Conservation (phyloP, 2,888 invertebrate genomes). For the Pseudococcus longispinus region DNA sequence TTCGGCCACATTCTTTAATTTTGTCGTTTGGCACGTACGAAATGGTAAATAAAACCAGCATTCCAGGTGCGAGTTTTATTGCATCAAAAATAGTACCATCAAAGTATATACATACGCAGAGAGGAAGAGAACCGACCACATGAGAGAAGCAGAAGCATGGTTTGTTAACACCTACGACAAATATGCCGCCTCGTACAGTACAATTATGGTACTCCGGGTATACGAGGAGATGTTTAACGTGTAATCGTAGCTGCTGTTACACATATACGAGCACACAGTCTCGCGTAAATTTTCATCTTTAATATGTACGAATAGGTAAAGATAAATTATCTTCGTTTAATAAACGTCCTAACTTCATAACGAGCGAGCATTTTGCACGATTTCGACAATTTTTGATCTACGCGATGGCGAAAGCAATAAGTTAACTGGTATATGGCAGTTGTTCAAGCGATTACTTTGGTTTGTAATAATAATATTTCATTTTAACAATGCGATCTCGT, state of each 20-base stretch:
- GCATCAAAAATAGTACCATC: slow-evolving; percentile 46
- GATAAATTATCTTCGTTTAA: slow-evolving; percentile 32
- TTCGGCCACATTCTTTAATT: neutral
- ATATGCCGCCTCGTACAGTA: slow-evolving; percentile 6
- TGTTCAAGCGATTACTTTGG: slow-evolving; percentile 42
- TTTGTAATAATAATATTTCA: slow-evolving; percentile 42
- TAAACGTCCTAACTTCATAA: slow-evolving; percentile 38
- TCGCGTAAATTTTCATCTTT: slow-evolving; percentile 31
- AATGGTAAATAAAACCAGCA: slow-evolving; percentile 25
- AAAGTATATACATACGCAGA: slow-evolving; percentile 23
- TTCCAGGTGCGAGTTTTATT: slow-evolving; percentile 52
- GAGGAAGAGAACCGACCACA: neutral
- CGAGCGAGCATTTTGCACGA: slow-evolving; percentile 21
- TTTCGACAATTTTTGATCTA: slow-evolving; percentile 42
- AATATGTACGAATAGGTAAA: slow-evolving; percentile 23
- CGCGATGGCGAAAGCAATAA: slow-evolving; percentile 35
- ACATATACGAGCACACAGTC: neutral
- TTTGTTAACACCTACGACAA: slow-evolving; percentile 47
- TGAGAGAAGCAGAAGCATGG: neutral
- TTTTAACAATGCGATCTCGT: neutral
- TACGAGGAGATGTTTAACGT: neutral
- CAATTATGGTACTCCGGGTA: neutral
- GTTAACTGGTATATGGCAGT: slow-evolving; percentile 18
- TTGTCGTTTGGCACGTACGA: neutral
- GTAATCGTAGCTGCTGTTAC: neutral